Percentiles rank a stretch among this genome's conserved stretches.
Conservation (phyloP, 2,888 invertebrate genomes). For the Trissolcus japonicus region DNA sequence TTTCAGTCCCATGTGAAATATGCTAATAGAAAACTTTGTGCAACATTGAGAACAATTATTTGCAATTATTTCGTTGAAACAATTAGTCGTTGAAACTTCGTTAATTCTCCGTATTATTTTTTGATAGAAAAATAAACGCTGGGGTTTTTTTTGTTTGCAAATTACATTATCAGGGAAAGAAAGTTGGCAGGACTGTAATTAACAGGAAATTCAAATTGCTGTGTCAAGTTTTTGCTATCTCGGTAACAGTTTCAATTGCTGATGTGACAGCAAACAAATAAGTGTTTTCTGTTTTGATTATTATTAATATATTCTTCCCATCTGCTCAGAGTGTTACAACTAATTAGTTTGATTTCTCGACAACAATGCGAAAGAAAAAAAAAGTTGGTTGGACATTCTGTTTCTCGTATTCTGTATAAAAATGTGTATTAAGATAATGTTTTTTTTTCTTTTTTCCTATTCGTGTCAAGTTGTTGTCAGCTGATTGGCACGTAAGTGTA, state of each 20-base stretch:
- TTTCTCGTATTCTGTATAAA: neutral
- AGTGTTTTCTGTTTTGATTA: too few species aligned
- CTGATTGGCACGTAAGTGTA: neutral
- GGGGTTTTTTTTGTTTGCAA: neutral
- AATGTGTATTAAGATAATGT: neutral
- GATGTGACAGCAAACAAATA: conserved; percentile 13
- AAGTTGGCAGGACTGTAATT: conserved; percentile 18
- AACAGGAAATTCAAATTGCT: conserved; percentile 21
- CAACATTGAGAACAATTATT: neutral
- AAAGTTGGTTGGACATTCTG: too few species aligned
- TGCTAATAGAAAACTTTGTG: too few species aligned
- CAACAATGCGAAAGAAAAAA: too few species aligned
- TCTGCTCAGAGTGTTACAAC: too few species aligned
- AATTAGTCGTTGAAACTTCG: neutral
- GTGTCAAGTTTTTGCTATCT: conserved; percentile 21
- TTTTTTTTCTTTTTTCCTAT: neutral
- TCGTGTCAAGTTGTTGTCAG: conserved; percentile 1
- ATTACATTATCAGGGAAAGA: conserved; percentile 22
- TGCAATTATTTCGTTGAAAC: neutral
- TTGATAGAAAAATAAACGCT: neutral
- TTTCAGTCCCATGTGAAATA: too few species aligned
- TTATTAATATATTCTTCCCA: too few species aligned
- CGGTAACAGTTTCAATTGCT: conserved; percentile 10
- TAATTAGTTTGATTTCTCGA: too few species aligned
- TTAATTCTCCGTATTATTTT: neutral